Evolutionary conservation across 2,797 vertebrate genomes (phyloP).

Genomic region (Falco cherrug): DNA sequence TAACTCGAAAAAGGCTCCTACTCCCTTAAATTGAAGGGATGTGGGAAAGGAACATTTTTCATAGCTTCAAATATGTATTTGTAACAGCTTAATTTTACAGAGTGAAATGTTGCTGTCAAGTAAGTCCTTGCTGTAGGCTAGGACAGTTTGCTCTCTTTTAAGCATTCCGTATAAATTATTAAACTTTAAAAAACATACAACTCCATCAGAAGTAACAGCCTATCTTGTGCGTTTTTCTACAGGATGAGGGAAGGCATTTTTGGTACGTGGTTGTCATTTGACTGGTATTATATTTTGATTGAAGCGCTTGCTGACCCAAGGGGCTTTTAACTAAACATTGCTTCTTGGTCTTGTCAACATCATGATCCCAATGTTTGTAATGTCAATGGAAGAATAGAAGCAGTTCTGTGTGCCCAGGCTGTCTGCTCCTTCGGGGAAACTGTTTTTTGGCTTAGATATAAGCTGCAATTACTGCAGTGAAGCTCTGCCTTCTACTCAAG

Average conservation of each 20-base stretch:
- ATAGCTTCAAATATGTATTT: background rate
- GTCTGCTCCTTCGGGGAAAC: background rate
- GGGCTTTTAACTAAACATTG: background rate
- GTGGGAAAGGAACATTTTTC: background rate
- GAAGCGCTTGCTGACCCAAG: background rate
- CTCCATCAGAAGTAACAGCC: background rate
- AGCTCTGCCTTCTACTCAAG: background rate
- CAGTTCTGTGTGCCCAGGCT: background rate
- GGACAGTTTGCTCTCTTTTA: constrained; percentile 31
- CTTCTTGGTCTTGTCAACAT: background rate
- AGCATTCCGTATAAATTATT: constrained; percentile 29
- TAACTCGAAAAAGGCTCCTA: background rate
- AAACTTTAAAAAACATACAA: background rate
- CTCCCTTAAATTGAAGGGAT: background rate
- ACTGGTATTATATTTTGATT: background rate
- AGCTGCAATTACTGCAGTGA: background rate
- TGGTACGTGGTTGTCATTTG: background rate
- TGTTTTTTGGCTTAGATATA: background rate
- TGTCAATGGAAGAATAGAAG: background rate
- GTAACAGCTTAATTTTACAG: constrained; percentile 33
- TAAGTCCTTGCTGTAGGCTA: constrained; percentile 39
- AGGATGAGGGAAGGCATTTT: background rate
- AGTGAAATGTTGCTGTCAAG: constrained; percentile 13
- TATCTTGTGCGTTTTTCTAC: background rate
- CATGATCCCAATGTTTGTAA: background rate